Conservation (phyloP, 2,113 vertebrate species). For the Heterotis niloticus region DNA sequence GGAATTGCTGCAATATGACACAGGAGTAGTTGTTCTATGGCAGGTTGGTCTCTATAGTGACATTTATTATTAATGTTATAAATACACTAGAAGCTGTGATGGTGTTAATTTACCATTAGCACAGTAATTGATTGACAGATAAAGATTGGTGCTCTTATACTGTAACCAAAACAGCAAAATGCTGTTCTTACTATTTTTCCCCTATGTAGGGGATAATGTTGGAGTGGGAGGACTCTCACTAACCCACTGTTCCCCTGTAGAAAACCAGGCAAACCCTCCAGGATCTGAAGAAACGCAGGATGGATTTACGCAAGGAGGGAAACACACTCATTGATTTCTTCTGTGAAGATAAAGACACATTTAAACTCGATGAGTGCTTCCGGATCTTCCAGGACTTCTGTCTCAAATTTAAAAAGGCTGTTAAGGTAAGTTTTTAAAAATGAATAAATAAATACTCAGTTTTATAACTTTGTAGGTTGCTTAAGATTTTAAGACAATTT, state of each 20-base stretch:
- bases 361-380: slow-evolving; percentile 93
- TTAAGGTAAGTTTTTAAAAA: slow-evolving; percentile 70
- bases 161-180: no score
- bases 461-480: no score
- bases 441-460: no score
- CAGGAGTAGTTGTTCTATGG: no score
- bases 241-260: slow-evolving; percentile 52
- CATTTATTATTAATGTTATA: no score
- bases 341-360: slow-evolving; percentile 95
- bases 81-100: no score
- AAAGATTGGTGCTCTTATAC: no score
- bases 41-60: neutral
- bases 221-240: neutral
- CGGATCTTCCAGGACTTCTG: slow-evolving; percentile 97
- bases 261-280: slow-evolving; percentile 74
- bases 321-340: slow-evolving; percentile 92
- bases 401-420: slow-evolving; percentile 86
- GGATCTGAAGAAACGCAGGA: slow-evolving; percentile 75
- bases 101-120: neutral
- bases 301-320: slow-evolving; percentile 77
- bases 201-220: neutral
- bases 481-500: no score
- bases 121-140: neutral
- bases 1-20: no score
- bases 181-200: neutral